Evolutionary conservation across 2,888 invertebrate genomes (phyloP), one percentile per base, ranked within the genome.

Genomic region (Sminthurides aquaticus): DNA sequence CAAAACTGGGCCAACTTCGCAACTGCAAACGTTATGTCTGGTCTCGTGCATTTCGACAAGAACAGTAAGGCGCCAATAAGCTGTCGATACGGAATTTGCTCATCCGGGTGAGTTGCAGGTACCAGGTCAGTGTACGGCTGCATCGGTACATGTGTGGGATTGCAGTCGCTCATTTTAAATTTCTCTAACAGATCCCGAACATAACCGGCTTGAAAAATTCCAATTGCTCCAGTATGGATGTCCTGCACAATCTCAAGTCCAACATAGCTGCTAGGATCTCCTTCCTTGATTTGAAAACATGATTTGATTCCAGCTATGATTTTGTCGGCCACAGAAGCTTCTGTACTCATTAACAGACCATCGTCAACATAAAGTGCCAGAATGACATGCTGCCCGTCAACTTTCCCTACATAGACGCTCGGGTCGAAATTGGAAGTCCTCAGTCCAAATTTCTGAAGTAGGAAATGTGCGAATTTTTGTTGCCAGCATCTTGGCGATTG

Each of bases 401-500:
- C 3, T 3, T 20, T 5, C 18, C 29, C 57, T 2, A 57, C 15
- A n/a, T 18, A 29, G 2, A 28, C 22, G 22, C 57, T 29, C 2
- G 28, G 28, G 34, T 57, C 27, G 8, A 3, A 11, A 2, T 27
- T 11, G n/a, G 34, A 28, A 3, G 3, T 3, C 29, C n/a, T 25
- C 20, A 28, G 11, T n/a, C 29, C 29, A 20, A 57, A n/a, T 27
- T 52, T 20, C 20, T n/a, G 2, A 3, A 61, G 3, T 34, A 73
- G 56, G 20, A 65, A 54, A 1, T 49, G 11, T 20, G 8, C 49
- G 49, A 73, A 66, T 3, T 34, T 43, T 18, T 67, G 27, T 26
- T 71, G 68, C 73, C 73, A 73, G 18, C 63, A 62, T 3, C 68
- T 5, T 11, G 67, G 67, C 11, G 73, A 60, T 57, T 74, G 67